A percentile compares a stretch with the other conserved stretches of the same genome.
Evolutionary conservation across 2,888 invertebrate species (phyloP).

Genomic region (Meghimatium bilineatum): DNA sequence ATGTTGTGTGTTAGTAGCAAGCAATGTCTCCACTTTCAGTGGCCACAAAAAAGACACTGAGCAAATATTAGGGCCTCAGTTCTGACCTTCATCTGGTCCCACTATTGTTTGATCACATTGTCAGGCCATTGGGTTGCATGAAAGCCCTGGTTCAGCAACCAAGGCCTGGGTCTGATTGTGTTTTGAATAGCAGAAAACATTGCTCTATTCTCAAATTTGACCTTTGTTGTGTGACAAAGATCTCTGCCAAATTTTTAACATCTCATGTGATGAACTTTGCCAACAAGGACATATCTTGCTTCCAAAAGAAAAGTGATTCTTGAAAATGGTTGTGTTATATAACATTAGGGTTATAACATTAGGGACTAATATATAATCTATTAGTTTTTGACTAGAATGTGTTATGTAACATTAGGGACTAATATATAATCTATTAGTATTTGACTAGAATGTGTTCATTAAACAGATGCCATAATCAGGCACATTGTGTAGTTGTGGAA

Average conservation of each 20-base stretch:
- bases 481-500: too few species aligned
- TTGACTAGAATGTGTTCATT: too few species aligned
- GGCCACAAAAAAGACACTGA: slow-evolving; percentile 10
- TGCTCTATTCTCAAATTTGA: neutral
- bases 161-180: neutral
- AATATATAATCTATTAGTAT: too few species aligned
- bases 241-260: neutral
- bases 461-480: too few species aligned
- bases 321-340: too few species aligned
- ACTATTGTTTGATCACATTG: neutral
- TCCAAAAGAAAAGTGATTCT: too few species aligned
- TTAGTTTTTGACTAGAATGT: too few species aligned
- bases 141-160: neutral
- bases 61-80: slow-evolving; percentile 1
- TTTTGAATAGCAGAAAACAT: slow-evolving; percentile 8
- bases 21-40: neutral
- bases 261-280: too few species aligned
- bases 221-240: neutral
- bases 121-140: slow-evolving; percentile 2
- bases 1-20: neutral
- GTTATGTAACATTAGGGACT: too few species aligned
- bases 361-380: too few species aligned
- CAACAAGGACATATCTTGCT: too few species aligned
- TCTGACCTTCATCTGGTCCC: neutral
- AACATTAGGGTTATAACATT: too few species aligned